Evolutionary conservation across 2,888 invertebrate genomes (phyloP), one percentile per base, ranked within the genome.

Genomic region (Bellardia pandia): DNA sequence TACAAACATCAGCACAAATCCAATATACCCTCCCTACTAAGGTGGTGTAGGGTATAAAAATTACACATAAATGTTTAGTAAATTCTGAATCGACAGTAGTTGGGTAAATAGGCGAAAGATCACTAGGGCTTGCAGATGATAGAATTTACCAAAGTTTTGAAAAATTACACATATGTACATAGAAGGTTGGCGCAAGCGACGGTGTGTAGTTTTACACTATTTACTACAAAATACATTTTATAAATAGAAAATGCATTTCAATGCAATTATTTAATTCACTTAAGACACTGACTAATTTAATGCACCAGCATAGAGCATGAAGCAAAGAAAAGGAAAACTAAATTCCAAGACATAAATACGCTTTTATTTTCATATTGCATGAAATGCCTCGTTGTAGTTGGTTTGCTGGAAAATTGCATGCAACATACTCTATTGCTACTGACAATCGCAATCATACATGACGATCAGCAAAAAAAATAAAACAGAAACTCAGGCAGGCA

Each of bases 351-450:
- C 71, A 80, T 48, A 80, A 80, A 80, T 76, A 69, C 64, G 45
- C 40, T 77, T 85, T 81, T 68, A 85, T 85, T 66, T 71, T 66
- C 42, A 62, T 40, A 62, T 80, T 64, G 80, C 80, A 81, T 85
- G 80, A 76, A 76, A 77, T 76, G 58, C 58, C 16, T 60, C n/a
- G 68, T 45, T 77, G 56, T 68, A 68, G 68, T 58, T 68, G 56
- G 33, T 33, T 78, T 69, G 69, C 60, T 78, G 16, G 58, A 78
- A 78, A 78, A 68, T 58, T 58, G 78, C 68, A 78, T 78, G 78
- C 78, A 68, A 68, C 68, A 69, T 42, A 58, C 16, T 74, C 42
- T 40, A 60, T 40, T 58, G 58, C 72, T 64, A 53, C 60, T 51
- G 58, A 48, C 53, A 71, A 62, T 48, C 37, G 23, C 51, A 79